phyloP scores from a whole-genome alignment of 2,113 vertebrate genomes.

The Syngnathus floridae region DNA sequence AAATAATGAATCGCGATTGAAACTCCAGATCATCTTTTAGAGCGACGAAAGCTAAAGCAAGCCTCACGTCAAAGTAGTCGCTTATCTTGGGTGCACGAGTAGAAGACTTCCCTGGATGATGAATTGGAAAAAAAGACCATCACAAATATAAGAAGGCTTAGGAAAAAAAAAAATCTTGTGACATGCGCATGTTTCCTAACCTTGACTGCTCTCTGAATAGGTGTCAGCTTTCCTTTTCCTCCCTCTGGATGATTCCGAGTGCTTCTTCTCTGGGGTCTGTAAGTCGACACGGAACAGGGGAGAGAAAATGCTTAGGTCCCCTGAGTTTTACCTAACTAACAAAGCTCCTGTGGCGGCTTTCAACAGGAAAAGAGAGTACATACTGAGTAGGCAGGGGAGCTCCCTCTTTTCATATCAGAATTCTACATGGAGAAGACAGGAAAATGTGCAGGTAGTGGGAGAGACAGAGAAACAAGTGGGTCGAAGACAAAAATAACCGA shows the following conservation, averaged over 20 bases:
- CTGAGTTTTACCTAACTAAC: conserved; percentile 36
- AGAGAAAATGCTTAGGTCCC: conserved; percentile 19
- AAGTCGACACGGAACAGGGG: conserved; percentile 23
- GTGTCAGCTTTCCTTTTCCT: conserved; percentile 97
- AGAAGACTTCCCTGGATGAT: conserved; percentile 83
- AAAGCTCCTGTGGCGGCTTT: conserved; percentile 26
- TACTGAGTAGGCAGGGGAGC: conserved; percentile 76
- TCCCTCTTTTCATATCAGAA: conserved; percentile 74
- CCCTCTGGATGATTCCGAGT: conserved; percentile 89
- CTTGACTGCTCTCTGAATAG: conserved; percentile 96
- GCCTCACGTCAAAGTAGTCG: conserved; percentile 96
- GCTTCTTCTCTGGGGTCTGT: conserved; percentile 98
- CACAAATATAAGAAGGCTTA: not conserved
- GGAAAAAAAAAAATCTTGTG: not conserved
- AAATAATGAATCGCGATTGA: not conserved
- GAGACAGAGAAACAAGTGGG: conserved; percentile 36
- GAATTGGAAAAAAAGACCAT: conserved; percentile 15
- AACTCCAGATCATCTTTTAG: not conserved
- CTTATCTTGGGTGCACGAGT: conserved; percentile 94
- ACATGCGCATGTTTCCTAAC: conserved; percentile 57
- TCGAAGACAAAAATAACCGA: conserved; percentile 12
- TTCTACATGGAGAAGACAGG: conserved; percentile 54
- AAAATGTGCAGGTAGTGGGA: conserved; percentile 39
- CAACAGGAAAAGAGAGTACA: conserved; percentile 48
- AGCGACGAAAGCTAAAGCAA: not conserved